These are phyloP conservation scores for Temnothorax unifasciatus DNA, from an alignment of 2,888 invertebrate species.

Conservation along the genomic window DNA sequence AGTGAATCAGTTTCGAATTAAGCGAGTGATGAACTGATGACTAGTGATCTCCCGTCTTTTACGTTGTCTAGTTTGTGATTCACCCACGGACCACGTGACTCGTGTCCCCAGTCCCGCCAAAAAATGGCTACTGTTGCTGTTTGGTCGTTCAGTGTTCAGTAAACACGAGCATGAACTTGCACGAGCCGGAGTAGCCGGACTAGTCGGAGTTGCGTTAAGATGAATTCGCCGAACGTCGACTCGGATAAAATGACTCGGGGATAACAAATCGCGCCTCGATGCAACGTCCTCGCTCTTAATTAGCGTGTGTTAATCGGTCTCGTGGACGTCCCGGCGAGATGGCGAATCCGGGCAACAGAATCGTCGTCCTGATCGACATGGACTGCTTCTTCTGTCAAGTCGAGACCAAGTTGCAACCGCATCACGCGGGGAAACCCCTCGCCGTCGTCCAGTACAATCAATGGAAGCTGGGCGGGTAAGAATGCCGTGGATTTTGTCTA, in stretches of 20 bases:
- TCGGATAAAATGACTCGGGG: not conserved
- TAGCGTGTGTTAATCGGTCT: not conserved
- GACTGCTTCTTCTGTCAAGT: constrained; percentile 99
- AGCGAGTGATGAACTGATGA: too few species aligned
- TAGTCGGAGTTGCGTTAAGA: not conserved
- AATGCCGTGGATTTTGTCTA: not conserved
- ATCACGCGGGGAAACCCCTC: constrained; percentile 94
- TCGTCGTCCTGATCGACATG: constrained; percentile 97
- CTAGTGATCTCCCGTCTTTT: not conserved
- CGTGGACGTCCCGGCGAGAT: constrained; percentile 38
- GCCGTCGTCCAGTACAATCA: constrained; percentile 98
- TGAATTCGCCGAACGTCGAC: not conserved
- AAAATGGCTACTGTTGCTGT: not conserved
- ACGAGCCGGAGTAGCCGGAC: not conserved
- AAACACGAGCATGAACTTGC: not conserved
- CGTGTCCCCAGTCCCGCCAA: not conserved
- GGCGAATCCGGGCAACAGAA: constrained; percentile 59
- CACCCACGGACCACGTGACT: too few species aligned
- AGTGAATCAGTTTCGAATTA: too few species aligned
- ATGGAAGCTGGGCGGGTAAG: constrained; percentile 97
- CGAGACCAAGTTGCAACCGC: constrained; percentile 95
- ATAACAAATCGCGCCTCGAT: not conserved
- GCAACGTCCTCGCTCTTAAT: not conserved
- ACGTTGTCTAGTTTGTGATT: not conserved
- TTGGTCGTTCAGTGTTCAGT: not conserved